Evolutionary conservation across 1,140 invertebrate genomes (phyloP).

Genomic region (Hydropsyche tenuis): DNA sequence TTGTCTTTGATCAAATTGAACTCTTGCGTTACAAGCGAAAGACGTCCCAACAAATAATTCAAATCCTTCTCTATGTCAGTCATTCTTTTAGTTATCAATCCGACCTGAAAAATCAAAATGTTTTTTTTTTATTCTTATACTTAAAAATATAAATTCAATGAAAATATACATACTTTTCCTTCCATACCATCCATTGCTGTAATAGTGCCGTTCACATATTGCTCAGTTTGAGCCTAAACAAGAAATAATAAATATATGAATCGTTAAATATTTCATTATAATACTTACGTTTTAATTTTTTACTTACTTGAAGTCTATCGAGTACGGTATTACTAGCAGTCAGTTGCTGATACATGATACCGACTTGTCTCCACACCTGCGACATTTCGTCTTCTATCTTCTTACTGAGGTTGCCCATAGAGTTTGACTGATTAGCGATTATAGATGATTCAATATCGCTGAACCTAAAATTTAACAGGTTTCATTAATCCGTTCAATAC

Average conservation of each 20-base stretch:
- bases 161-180: conserved; percentile 68
- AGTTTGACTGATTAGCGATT: conserved; percentile 75
- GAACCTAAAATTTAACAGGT: conserved; percentile 71
- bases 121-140: conserved; percentile 27
- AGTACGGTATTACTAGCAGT: conserved; percentile 76
- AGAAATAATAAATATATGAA: conserved; percentile 40
- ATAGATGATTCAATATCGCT: conserved; percentile 73
- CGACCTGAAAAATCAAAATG: conserved; percentile 63
- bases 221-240: conserved; percentile 73
- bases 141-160: conserved; percentile 13
- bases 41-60: conserved; percentile 81
- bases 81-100: conserved; percentile 79
- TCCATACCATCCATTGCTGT: conserved; percentile 82
- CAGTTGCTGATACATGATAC: conserved; percentile 87
- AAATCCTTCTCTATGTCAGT: conserved; percentile 82
- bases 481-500: too few species aligned
- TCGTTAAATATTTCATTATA: not conserved
- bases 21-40: conserved; percentile 84
- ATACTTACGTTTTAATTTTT: not conserved
- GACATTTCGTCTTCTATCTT: conserved; percentile 84
- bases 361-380: conserved; percentile 86
- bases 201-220: conserved; percentile 83
- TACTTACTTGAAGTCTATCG: conserved; percentile 64
- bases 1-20: conserved; percentile 84
- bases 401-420: conserved; percentile 75